These are phyloP conservation scores for Periplaneta americana DNA, from an alignment of 1,140 invertebrate species.

Conservation along the genomic window DNA sequence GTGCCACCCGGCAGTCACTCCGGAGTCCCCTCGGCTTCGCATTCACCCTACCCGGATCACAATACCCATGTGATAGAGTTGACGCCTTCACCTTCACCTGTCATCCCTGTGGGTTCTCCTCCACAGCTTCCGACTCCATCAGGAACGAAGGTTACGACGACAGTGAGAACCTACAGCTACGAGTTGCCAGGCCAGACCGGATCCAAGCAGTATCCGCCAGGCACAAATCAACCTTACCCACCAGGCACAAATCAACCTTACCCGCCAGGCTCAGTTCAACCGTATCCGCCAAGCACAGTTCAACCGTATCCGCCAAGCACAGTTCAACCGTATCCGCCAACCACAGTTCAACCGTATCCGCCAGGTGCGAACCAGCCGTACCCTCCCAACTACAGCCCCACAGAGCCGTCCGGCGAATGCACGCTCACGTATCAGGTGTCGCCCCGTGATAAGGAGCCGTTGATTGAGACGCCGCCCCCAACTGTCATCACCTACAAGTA, in stretches of 20 bases:
- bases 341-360: background rate
- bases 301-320: conserved; percentile 21
- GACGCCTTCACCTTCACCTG: conserved; percentile 23
- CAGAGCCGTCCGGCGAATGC: background rate
- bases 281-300: conserved; percentile 18
- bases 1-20: too few species aligned
- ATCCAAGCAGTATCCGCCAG: conserved; percentile 19
- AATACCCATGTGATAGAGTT: conserved; percentile 26
- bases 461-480: conserved; percentile 11
- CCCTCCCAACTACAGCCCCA: conserved; percentile 15
- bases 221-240: conserved; percentile 2
- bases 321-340: conserved; percentile 21
- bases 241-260: background rate
- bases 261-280: conserved; percentile 1
- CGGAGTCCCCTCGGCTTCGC: background rate
- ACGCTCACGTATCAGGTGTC: conserved; percentile 8
- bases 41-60: conserved; percentile 5
- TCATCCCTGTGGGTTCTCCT: background rate
- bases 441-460: background rate
- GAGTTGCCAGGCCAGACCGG: conserved; percentile 11
- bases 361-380: conserved; percentile 12
- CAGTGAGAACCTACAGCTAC: conserved; percentile 15
- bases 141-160: conserved; percentile 5
- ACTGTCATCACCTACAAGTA: conserved; percentile 30
- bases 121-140: conserved; percentile 14